Conservation (phyloP, 2,113 vertebrate genomes). For the Gymnobelideus leadbeateri region DNA sequence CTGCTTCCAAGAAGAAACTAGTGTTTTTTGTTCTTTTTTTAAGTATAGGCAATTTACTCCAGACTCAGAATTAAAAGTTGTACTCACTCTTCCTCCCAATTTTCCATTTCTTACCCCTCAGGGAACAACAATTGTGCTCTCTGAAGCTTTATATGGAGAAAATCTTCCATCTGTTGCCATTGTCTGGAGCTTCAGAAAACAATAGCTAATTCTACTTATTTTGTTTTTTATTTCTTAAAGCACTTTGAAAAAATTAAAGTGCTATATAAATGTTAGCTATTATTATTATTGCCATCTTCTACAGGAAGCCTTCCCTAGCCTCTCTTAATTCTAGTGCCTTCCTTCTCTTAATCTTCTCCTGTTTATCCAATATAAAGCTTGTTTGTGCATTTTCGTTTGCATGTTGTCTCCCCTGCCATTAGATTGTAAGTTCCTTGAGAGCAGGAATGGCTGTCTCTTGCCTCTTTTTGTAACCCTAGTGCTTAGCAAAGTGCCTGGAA, state of each 20-base stretch:
- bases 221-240: neutral
- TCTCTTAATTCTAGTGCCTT: neutral
- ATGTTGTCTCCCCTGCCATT: neutral
- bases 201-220: neutral
- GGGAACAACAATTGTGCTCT: neutral
- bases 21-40: neutral
- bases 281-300: neutral
- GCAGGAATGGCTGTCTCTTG: neutral
- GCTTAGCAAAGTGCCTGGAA: neutral
- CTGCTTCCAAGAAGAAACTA: neutral
- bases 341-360: neutral
- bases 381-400: neutral
- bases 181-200: neutral
- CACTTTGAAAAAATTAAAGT: neutral
- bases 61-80: neutral
- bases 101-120: neutral
- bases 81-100: neutral
- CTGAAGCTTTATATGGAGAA: slow-evolving; percentile 1
- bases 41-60: neutral
- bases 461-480: neutral
- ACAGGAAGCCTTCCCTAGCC: neutral
- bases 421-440: neutral
- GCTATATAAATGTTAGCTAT: neutral
- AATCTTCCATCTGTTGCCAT: neutral
- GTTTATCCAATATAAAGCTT: neutral